These are phyloP conservation scores for Hiodon tergisus DNA, from an alignment of 2,113 vertebrate genomes.

Conservation along the genomic window DNA sequence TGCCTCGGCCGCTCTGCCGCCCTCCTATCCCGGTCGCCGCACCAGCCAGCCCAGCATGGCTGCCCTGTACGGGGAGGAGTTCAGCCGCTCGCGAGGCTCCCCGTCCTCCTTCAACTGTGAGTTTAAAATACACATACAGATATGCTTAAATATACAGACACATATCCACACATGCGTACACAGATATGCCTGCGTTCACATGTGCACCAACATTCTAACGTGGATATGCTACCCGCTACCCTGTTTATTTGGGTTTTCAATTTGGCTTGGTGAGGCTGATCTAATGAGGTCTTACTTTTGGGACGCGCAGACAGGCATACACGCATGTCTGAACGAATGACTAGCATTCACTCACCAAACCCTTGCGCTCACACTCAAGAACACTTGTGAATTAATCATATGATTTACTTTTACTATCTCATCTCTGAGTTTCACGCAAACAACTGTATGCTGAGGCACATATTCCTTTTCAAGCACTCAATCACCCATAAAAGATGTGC, in stretches of 20 bases:
- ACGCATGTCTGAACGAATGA: background rate
- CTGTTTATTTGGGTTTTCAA: too few relatives aligned
- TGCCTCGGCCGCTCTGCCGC: constrained; percentile 51
- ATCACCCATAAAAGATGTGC: background rate
- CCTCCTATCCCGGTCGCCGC: constrained; percentile 62
- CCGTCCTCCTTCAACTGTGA: constrained; percentile 89
- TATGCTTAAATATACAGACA: background rate
- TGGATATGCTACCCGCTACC: too few relatives aligned
- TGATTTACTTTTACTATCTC: too few relatives aligned
- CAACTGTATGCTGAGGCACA: too few relatives aligned
- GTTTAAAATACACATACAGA: constrained; percentile 37
- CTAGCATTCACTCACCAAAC: background rate
- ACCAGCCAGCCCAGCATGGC: constrained; percentile 69
- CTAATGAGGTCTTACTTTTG: too few relatives aligned
- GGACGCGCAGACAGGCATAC: background rate
- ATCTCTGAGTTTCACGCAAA: too few relatives aligned
- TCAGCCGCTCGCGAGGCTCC: constrained; percentile 71
- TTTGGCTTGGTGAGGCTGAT: too few relatives aligned
- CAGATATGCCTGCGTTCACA: too few relatives aligned
- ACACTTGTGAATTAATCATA: background rate
- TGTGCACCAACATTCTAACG: too few relatives aligned
- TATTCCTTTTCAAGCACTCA: too few relatives aligned
- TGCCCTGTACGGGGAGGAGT: constrained; percentile 72
- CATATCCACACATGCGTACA: background rate
- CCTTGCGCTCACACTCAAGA: background rate